phyloP scores from a whole-genome alignment of 2,797 vertebrate species.

The Macroramphosus scolopax region DNA sequence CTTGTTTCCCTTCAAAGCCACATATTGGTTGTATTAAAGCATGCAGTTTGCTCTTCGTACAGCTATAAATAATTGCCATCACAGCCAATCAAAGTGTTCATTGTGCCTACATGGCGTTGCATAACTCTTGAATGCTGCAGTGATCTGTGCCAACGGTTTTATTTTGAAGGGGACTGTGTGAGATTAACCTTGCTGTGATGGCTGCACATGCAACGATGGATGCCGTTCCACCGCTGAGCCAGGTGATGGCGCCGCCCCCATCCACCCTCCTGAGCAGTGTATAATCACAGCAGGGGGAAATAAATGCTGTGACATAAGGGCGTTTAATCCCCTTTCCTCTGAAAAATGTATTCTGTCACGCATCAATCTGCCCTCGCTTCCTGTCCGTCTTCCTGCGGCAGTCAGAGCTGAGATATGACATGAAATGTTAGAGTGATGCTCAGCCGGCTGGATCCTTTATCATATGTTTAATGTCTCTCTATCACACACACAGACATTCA shows the following conservation, averaged over 20 bases:
- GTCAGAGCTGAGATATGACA: conserved; percentile 11
- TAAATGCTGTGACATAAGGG: conserved; percentile 73
- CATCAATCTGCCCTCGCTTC: conserved; percentile 66
- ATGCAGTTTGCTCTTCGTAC: no score
- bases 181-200: conserved; percentile 41
- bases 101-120: no score
- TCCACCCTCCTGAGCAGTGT: conserved; percentile 6
- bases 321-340: conserved; percentile 68
- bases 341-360: conserved; percentile 74
- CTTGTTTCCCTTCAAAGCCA: no score
- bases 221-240: conserved; percentile 20
- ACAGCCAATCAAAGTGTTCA: no score
- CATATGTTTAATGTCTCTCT: no score
- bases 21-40: no score
- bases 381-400: conserved; percentile 27
- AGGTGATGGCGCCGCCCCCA: conserved; percentile 39
- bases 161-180: conserved; percentile 25
- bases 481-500: no score
- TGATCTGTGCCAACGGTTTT: conserved; percentile 12
- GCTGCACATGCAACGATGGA: background rate
- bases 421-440: background rate
- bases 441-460: no score
- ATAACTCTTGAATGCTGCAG: no score
- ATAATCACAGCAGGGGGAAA: conserved; percentile 57
- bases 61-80: no score